These are phyloP conservation scores for Drosophila neocordata DNA, from an alignment of 1,140 invertebrate species.

Conservation along the genomic window DNA sequence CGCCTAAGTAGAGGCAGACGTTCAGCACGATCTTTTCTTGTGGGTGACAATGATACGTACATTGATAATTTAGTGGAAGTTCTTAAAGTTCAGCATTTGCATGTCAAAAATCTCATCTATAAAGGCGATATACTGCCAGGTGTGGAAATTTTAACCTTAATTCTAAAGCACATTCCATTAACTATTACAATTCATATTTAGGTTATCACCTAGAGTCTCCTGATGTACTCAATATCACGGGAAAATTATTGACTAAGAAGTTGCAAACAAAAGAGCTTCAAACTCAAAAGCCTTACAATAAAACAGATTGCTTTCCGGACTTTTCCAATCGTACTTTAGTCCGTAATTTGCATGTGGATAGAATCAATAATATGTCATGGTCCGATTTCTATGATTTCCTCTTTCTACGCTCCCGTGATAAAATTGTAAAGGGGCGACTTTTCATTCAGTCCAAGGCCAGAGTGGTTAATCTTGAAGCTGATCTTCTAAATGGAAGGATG, in stretches of 20 bases:
- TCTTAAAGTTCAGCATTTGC: slow-evolving; percentile 46
- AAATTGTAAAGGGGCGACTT: slow-evolving; percentile 46
- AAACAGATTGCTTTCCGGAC: not conserved
- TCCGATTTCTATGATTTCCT: slow-evolving; percentile 58
- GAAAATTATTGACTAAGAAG: slow-evolving; percentile 23
- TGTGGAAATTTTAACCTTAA: slow-evolving; percentile 6
- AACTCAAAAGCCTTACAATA: not conserved
- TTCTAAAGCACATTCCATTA: not conserved
- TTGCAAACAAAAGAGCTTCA: slow-evolving; percentile 31
- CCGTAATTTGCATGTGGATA: slow-evolving; percentile 49
- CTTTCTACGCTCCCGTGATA: slow-evolving; percentile 65
- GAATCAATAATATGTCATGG: slow-evolving; percentile 67
- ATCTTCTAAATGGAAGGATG: slow-evolving; percentile 55
- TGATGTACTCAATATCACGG: slow-evolving; percentile 33
- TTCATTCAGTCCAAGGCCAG: slow-evolving; percentile 47
- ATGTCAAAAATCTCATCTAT: slow-evolving; percentile 68
- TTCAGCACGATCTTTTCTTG: slow-evolving; percentile 50
- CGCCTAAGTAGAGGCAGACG: slow-evolving; percentile 3
- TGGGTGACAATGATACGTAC: slow-evolving; percentile 20
- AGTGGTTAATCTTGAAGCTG: slow-evolving; percentile 43
- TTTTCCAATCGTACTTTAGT: slow-evolving; percentile 18
- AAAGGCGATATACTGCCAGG: slow-evolving; percentile 58
- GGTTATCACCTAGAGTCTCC: slow-evolving; percentile 45
- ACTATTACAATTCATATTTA: slow-evolving; percentile 1
- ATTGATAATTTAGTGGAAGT: slow-evolving; percentile 11